These are phyloP conservation scores for Ameiurus melas DNA, from an alignment of 2,113 vertebrate species.

Conservation along the genomic window DNA sequence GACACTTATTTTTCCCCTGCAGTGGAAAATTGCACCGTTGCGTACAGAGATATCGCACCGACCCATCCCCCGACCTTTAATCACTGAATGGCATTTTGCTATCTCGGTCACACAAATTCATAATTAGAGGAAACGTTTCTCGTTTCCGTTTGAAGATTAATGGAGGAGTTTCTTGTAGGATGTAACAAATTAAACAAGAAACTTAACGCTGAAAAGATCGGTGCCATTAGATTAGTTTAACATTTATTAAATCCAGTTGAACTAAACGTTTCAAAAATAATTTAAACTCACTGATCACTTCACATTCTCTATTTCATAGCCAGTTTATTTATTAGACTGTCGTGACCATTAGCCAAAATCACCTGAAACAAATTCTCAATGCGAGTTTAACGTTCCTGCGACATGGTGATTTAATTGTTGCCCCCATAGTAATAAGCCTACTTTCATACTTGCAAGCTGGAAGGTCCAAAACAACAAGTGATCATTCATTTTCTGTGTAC, in stretches of 20 bases:
- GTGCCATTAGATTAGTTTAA: not conserved
- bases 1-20: slow-evolving; percentile 20
- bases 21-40: not conserved
- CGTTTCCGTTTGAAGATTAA: slow-evolving; percentile 31
- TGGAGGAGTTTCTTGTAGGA: slow-evolving; percentile 6
- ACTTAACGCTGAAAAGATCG: not conserved
- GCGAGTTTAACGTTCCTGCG: not conserved
- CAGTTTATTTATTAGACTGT: not conserved
- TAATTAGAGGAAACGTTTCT: slow-evolving; percentile 18
- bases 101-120: slow-evolving; percentile 34
- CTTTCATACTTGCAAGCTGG: not conserved
- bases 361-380: not conserved
- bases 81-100: slow-evolving; percentile 35
- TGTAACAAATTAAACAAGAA: slow-evolving; percentile 19
- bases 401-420: not conserved
- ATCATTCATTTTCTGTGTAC: not conserved
- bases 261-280: not conserved
- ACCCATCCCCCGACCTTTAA: slow-evolving; percentile 38
- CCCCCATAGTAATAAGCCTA: not conserved
- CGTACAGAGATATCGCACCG: slow-evolving; percentile 32
- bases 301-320: not conserved
- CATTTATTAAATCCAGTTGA: not conserved
- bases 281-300: not conserved
- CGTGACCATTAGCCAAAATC: not conserved
- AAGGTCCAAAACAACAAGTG: not conserved